Conservation (phyloP, 2,888 invertebrate species). For the Cheilosia scutellata region DNA sequence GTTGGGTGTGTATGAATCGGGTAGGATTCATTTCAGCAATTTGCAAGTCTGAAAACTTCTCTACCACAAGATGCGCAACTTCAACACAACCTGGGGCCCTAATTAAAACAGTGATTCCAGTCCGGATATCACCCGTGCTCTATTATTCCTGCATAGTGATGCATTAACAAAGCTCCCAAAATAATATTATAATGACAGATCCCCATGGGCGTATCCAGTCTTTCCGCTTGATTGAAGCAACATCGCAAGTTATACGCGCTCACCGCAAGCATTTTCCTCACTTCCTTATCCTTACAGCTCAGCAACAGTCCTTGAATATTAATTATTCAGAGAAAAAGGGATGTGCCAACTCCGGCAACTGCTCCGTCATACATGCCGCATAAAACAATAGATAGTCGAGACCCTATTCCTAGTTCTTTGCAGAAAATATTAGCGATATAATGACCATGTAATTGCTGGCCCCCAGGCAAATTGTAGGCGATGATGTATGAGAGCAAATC, state of each 20-base stretch:
- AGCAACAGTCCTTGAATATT: slow-evolving; percentile 53
- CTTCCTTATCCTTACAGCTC: slow-evolving; percentile 4
- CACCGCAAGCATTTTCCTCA: slow-evolving; percentile 19
- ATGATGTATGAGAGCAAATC: slow-evolving; percentile 44
- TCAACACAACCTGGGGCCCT: not conserved
- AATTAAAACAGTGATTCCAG: not conserved
- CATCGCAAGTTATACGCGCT: slow-evolving; percentile 3
- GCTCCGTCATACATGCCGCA: slow-evolving; percentile 31
- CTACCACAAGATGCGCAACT: not conserved
- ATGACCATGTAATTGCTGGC: slow-evolving; percentile 66
- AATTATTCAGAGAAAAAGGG: slow-evolving; percentile 45
- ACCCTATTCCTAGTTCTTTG: slow-evolving; percentile 21
- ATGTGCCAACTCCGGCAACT: slow-evolving; percentile 11
- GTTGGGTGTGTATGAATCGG: too few relatives aligned
- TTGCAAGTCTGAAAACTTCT: too few relatives aligned
- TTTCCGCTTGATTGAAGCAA: not conserved
- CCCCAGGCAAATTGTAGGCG: slow-evolving; percentile 53
- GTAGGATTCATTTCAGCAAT: too few relatives aligned
- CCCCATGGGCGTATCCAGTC: not conserved
- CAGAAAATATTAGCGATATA: slow-evolving; percentile 67
- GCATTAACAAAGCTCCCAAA: not conserved
- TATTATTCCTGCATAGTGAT: not conserved
- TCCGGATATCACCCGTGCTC: not conserved
- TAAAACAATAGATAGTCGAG: slow-evolving; percentile 49
- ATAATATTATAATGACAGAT: not conserved